These are phyloP conservation scores for Notarius quadriscutis DNA, from an alignment of 2,113 vertebrate species.

Conservation along the genomic window DNA sequence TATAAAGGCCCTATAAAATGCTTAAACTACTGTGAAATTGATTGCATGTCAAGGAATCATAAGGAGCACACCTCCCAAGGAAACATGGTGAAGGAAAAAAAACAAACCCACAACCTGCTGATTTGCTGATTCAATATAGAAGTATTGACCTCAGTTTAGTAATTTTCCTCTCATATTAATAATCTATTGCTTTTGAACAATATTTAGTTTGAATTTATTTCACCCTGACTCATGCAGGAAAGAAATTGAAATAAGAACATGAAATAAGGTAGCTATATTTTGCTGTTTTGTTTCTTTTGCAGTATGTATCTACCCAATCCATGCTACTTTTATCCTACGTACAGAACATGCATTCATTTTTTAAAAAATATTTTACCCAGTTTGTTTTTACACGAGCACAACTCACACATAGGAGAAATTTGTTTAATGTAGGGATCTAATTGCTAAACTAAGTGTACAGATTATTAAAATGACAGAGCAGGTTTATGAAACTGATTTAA, in stretches of 20 bases:
- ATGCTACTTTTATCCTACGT: background rate
- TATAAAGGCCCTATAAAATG: constrained; percentile 24
- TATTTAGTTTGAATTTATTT: background rate
- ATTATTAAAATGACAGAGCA: background rate
- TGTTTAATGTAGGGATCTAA: background rate
- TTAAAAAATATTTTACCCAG: background rate
- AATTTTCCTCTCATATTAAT: background rate
- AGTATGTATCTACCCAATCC: background rate
- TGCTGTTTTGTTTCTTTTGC: constrained; percentile 6
- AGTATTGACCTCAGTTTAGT: background rate
- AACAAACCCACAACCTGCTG: background rate
- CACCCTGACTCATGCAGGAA: constrained; percentile 2
- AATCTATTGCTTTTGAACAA: background rate
- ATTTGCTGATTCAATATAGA: background rate
- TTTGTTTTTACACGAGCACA: background rate
- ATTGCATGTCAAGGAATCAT: constrained; percentile 16
- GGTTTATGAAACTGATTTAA: background rate
- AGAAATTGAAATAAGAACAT: background rate
- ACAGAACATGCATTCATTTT: background rate
- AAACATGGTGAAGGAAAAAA: background rate
- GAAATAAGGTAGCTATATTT: background rate
- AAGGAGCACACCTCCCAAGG: background rate
- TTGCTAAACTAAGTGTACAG: background rate
- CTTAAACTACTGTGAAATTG: constrained; percentile 30
- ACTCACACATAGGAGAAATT: background rate